Base-by-base conservation (phyloP, 2,888 invertebrate species). In the Rhamphomyia laevipes region DNA sequence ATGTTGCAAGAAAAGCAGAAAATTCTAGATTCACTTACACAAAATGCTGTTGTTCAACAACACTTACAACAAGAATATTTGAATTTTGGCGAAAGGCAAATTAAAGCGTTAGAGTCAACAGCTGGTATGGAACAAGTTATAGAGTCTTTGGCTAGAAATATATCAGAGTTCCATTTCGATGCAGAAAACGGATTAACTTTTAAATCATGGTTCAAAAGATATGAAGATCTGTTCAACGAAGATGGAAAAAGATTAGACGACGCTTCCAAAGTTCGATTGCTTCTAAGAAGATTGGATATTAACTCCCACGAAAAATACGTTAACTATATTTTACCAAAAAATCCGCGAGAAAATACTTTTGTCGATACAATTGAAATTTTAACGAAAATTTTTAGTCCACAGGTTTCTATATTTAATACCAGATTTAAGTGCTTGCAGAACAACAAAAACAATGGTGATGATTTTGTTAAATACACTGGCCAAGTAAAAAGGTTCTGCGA, bases 401-500 rank as follows among this genome's bases (percentile, higher is more conserved):
- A 56, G 49, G 48, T 44, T 46, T 56, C 55, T 7, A 47, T 51
- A 21, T 56, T 55, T 15, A 51, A 53, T 15, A 31, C 47, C 10
- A 37, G 55, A 30, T 54, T 46, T 21, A 50, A 54, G 9, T 58
- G 55, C 40, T 47, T 57, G 21, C 49, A 56, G 40, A 4, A 48
- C 23, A 46, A 47, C 45, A 56, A 55, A 48, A 48, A 49, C 2
- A n/a, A 48, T 21, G 10, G 41, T 10, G 47, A 17, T 21, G 52
- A 57, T 42, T 56, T 54, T 18, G 46, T 54, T 5, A 45, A 51
- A 42, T 54, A 52, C 42, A 50, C 54, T 46, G 47, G 50, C 1
- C 17, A 17, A 33, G 52, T 57, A 3, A 57, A 56, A 17, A 51
- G 46, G n/a, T 38, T 35, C 1, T 56, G 53, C 40, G 54, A 56